Conservation (phyloP, 2,888 invertebrate genomes). For the Pedicia rivosa region DNA sequence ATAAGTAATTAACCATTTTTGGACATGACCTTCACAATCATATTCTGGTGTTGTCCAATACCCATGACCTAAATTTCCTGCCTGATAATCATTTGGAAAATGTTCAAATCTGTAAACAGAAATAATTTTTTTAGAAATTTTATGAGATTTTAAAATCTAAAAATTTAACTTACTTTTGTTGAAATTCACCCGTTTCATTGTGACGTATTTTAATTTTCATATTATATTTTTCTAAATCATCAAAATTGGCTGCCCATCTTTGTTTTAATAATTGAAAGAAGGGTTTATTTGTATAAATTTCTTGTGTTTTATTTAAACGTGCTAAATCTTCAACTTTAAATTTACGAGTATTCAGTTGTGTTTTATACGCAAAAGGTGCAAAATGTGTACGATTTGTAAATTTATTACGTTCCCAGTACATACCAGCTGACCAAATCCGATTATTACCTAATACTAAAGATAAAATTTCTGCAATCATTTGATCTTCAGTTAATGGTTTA, state of each 20-base stretch:
- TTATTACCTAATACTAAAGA: slow-evolving; percentile 82
- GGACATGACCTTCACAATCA: slow-evolving; percentile 80
- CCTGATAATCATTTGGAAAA: slow-evolving; percentile 74
- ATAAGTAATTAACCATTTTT: slow-evolving; percentile 93
- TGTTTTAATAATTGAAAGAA: slow-evolving; percentile 83
- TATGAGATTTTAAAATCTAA: too few species aligned
- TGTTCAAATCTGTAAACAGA: slow-evolving; percentile 46
- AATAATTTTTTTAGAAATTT: too few species aligned
- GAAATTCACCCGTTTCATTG: slow-evolving; percentile 67
- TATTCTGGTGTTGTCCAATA: slow-evolving; percentile 87
- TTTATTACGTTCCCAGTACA: slow-evolving; percentile 84
- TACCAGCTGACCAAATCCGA: slow-evolving; percentile 83
- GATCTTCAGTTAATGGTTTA: slow-evolving; percentile 79
- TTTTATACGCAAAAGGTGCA: slow-evolving; percentile 87
- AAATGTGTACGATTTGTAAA: slow-evolving; percentile 85
- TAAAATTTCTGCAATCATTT: slow-evolving; percentile 90
- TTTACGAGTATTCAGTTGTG: slow-evolving; percentile 62
- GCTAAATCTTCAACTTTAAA: slow-evolving; percentile 80
- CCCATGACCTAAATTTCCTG: slow-evolving; percentile 77
- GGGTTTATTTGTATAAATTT: slow-evolving; percentile 66
- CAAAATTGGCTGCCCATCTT: slow-evolving; percentile 89
- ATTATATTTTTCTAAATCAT: slow-evolving; percentile 74
- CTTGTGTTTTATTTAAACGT: slow-evolving; percentile 59
- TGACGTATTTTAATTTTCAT: slow-evolving; percentile 84
- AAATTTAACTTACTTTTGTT: slow-evolving; percentile 46